Evolutionary conservation across 2,113 vertebrate species (phyloP), one percentile per base, ranked within the genome.

Genomic region (Neopipo cinnamomea): DNA sequence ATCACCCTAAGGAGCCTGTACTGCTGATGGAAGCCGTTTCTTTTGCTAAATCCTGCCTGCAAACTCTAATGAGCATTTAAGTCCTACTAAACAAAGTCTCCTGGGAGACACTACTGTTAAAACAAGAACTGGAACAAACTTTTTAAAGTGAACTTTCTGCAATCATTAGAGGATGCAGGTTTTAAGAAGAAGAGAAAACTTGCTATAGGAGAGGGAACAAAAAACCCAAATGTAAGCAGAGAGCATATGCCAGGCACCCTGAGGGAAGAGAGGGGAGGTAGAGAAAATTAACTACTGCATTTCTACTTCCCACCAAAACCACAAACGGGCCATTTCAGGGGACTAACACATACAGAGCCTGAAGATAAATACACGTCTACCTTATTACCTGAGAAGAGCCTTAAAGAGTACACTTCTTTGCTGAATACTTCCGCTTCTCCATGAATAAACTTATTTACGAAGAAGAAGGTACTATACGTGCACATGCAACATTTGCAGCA

Each of bases 11-110:
- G 75, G 82, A 96, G 55, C 61, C 62, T 55, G 66, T 30, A 73
- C 42, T 79, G 72, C 85, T 93, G 75, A 93, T 80, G 72, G 91
- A 96, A 95, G 55, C 55, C 58, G 80, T 88, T 96, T 96, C 71
- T 95, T 91, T 47, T 47, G 33, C 71, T 91, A 91, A 88, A 85
- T 85, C 50, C 85, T 5, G 63, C 71, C 62, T 46, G 67, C 1
- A 9, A 96, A 91, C 59, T 78, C 87, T 93, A 83, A 93, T 58
- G 75, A 89, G 42, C 59, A 70, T 85, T 78, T 93, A 91, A 91
- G 67, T 11, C 53, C 44, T 41, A 74, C 77, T 91, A 91, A 94
- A 74, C 44, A 50, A 66, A 66, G 62, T 68, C 90, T 85, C 93
- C 85, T 0, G 8, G 88, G 78, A 96, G 77, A 92, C 12, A 16